These are phyloP conservation scores for Epirrhoe alternata DNA, from an alignment of 2,888 invertebrate genomes.

Conservation along the genomic window DNA sequence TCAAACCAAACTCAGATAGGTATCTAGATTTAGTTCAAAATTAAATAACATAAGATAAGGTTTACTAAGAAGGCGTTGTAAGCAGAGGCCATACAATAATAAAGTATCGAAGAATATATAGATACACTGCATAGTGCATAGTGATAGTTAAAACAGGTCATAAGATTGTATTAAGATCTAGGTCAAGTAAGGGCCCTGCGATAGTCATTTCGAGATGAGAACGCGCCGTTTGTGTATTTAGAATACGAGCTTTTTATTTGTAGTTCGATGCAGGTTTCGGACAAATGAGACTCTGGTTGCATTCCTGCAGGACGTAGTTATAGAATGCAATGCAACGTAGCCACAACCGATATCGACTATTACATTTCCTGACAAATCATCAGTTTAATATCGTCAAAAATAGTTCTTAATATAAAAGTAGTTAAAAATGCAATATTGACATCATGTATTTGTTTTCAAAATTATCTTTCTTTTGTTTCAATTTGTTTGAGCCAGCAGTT, in stretches of 20 bases:
- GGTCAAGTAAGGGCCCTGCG: constrained; percentile 69
- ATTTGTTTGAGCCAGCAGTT: constrained; percentile 37
- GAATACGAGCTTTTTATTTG: constrained; percentile 12
- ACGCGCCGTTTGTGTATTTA: constrained; percentile 35
- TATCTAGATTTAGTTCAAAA: constrained; percentile 28
- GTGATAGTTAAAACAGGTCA: constrained; percentile 69
- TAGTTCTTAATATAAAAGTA: constrained; percentile 11
- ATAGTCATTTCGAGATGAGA: constrained; percentile 62
- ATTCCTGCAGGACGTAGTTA: constrained; percentile 70
- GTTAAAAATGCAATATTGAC: constrained; percentile 28
- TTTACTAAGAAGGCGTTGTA: constrained; percentile 37
- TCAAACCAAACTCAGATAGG: constrained; percentile 6
- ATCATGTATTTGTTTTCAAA: constrained; percentile 45
- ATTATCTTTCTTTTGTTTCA: constrained; percentile 40
- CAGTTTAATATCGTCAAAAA: constrained; percentile 5
- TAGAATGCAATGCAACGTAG: constrained; percentile 71
- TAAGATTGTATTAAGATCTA: constrained; percentile 66
- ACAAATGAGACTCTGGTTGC: constrained; percentile 79
- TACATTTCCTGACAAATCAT: constrained; percentile 46
- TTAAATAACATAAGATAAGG: constrained; percentile 15
- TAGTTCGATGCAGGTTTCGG: constrained; percentile 65
- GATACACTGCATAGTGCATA: constrained; percentile 57
- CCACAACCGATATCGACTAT: constrained; percentile 61
- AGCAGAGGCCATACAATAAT: constrained; percentile 60
- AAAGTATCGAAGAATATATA: constrained; percentile 59